phyloP scores from a whole-genome alignment of 2,888 invertebrate genomes.

The Melanotus villosus region DNA sequence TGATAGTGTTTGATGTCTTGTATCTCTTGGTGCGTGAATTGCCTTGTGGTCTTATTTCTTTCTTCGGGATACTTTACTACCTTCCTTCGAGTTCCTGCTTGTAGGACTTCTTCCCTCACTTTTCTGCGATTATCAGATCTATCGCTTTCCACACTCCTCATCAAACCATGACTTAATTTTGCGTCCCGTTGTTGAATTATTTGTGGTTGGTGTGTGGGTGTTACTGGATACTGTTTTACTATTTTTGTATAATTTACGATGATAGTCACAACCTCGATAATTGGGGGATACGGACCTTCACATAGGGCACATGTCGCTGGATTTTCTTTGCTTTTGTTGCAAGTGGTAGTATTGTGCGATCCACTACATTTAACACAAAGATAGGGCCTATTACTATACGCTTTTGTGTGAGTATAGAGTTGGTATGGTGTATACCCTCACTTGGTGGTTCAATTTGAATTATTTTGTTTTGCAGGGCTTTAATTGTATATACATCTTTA shows the following conservation, averaged over 20 bases:
- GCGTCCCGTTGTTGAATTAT: neutral
- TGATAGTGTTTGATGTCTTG: too few relatives aligned
- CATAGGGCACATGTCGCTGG: neutral
- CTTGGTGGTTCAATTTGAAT: neutral
- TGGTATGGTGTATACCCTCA: neutral
- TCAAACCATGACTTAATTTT: neutral
- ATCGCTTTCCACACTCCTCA: neutral
- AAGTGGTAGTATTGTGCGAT: neutral
- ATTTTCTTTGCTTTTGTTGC: neutral
- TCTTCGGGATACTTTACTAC: neutral
- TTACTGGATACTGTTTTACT: neutral
- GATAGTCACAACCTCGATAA: too few relatives aligned
- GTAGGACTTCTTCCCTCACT: too few relatives aligned
- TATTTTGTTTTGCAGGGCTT: neutral
- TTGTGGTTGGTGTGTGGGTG: neutral
- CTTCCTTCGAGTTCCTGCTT: neutral
- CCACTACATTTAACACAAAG: neutral
- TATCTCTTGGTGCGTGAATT: too few relatives aligned
- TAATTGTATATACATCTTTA: neutral
- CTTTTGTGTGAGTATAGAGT: slow-evolving; percentile 3
- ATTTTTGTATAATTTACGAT: too few relatives aligned
- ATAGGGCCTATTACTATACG: slow-evolving; percentile 2
- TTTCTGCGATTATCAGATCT: neutral
- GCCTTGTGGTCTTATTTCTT: too few relatives aligned
- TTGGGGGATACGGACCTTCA: too few relatives aligned